A percentile compares a stretch with the other conserved stretches of the same genome.
Evolutionary conservation across 2,888 invertebrate genomes (phyloP).

Genomic region (Eilema caniola): DNA sequence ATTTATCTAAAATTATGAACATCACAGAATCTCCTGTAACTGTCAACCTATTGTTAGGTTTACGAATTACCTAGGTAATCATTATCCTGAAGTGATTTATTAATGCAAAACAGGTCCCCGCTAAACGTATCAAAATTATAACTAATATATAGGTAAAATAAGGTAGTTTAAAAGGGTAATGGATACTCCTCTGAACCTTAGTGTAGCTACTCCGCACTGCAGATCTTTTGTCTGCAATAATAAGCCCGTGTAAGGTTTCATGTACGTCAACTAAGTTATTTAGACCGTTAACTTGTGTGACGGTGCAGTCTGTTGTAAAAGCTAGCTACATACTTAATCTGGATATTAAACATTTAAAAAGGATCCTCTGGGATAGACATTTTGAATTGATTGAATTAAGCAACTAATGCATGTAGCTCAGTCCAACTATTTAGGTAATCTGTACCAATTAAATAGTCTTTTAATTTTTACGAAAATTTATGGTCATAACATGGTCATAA

Average conservation of each 20-base stretch:
- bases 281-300: slow-evolving; percentile 58
- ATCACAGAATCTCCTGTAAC: no score
- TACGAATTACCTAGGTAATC: no score
- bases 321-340: slow-evolving; percentile 8
- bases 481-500: no score
- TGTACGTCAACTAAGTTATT: slow-evolving; percentile 50
- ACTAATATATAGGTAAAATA: no score
- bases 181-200: background rate
- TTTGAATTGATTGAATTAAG: background rate
- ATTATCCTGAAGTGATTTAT: no score
- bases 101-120: no score
- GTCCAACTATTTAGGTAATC: no score
- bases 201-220: background rate
- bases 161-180: background rate
- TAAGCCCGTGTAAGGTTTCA: slow-evolving; percentile 54
- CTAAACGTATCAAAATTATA: no score
- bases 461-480: background rate
- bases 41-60: no score
- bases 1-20: no score
- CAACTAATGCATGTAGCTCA: no score
- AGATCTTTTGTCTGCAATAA: slow-evolving; percentile 39
- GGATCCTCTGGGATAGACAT: background rate
- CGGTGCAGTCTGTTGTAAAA: slow-evolving; percentile 43
- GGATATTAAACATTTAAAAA: no score
- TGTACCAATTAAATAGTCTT: background rate